Evolutionary conservation across 2,888 invertebrate genomes (phyloP), one percentile per base, ranked within the genome.

Genomic region (Tinea trinotella): DNA sequence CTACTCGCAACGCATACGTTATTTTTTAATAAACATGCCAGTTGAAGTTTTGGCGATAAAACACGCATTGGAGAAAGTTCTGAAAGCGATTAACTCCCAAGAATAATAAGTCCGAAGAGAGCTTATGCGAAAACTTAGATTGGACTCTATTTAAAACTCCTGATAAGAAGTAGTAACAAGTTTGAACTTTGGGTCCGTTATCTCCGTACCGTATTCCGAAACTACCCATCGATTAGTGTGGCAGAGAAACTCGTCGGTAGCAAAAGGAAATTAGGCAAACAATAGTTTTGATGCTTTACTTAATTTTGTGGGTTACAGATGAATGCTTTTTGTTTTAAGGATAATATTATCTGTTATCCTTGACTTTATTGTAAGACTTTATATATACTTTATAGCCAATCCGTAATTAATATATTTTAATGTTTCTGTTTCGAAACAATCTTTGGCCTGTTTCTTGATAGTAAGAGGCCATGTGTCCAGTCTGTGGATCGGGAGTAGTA

Each of bases 191-290:
- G 50, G 2, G 50, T 22, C 50, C 7, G 48, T 48, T 50, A 50
- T 50, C 50, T 13, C 50, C 2, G 50, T 10, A 50, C 3, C 17
- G 13, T 48, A 24, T 50, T 50, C 24, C 50, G 12, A 17, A 50
- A 50, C 50, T 50, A 50, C 22, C 48, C 50, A 24, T 50, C 50
- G 50, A 50, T 50, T 50, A 50, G 24, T 46, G 46, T 10, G n/a
- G 46, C 9, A 46, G 46, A 6, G 19, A 46, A 36, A 2, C n/a
- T 19, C 10, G 18, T 2, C 12, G 10, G 46, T 10, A 46, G 46
- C 19, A 3, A 46, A 46, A 17, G 46, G 10, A 46, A 19, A 46
- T 46, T 46, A 19, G n/a, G 46, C 46, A 46, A 46, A 46, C 46
- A 46, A 5, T 46, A 19, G 46, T 40, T 40, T 10, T 4, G 35